Conservation (phyloP, 2,797 vertebrate genomes). For the Chaunax sp. region DNA sequence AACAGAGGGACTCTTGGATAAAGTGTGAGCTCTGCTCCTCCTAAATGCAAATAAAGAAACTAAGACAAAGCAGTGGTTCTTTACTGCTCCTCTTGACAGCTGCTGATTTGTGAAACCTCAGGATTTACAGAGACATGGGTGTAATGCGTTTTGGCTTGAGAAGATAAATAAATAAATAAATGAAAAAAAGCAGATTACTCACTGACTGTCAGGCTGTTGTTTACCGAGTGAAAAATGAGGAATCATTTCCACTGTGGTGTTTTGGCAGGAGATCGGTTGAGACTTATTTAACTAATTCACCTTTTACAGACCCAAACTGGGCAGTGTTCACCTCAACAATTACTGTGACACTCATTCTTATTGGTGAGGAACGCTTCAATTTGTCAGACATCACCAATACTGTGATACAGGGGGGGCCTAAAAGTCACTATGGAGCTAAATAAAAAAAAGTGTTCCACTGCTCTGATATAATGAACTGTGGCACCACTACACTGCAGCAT, state of each 20-base stretch:
- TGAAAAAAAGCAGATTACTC: slow-evolving; percentile 66
- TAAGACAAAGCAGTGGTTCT: neutral
- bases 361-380: slow-evolving; percentile 5
- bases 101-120: slow-evolving; percentile 44
- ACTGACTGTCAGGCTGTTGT: slow-evolving; percentile 33
- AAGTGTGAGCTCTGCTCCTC: slow-evolving; percentile 42
- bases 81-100: slow-evolving; percentile 18
- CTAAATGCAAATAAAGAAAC: slow-evolving; percentile 41
- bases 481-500: neutral
- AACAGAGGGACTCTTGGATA: slow-evolving; percentile 69
- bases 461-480: slow-evolving; percentile 7
- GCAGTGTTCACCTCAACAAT: slow-evolving; percentile 17
- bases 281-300: slow-evolving; percentile 57
- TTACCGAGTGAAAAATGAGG: slow-evolving; percentile 53
- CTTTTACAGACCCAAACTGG: slow-evolving; percentile 34
- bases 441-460: too few species aligned
- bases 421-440: too few species aligned
- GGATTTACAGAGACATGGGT: slow-evolving; percentile 47
- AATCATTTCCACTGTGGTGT: slow-evolving; percentile 25
- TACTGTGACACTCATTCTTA: slow-evolving; percentile 8
- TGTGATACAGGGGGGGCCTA: neutral
- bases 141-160: slow-evolving; percentile 42
- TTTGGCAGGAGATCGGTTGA: slow-evolving; percentile 42
- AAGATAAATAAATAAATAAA: slow-evolving; percentile 57
- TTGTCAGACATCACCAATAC: neutral